Evolutionary conservation across 2,888 invertebrate species (phyloP), one percentile per base, ranked within the genome.

Genomic region (Troides aeacus): DNA sequence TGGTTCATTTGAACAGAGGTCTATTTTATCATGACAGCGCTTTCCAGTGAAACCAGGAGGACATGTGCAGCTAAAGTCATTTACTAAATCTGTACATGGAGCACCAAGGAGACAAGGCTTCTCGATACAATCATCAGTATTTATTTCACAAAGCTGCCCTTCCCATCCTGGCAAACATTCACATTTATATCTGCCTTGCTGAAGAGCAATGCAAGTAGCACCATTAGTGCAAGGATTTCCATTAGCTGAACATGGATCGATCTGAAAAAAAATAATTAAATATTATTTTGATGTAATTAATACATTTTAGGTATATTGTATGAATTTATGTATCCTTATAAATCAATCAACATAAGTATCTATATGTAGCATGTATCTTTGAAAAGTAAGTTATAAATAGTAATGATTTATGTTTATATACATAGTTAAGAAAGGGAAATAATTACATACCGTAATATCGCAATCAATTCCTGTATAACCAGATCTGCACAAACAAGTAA

Each of bases 161-260:
- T 98, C 98, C 99, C 99, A 99, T 58, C 99, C 99, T 24, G 98
- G 96, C 67, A 97, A 92, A 85, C 99, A 99, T 84, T 98, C 97
- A 84, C 99, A 99, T 85, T 97, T 96, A 87, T 96, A 99, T 76
- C 98, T 94, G 17, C 98, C 98, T 93, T 97, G 98, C 84, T 97
- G 97, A 70, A 98, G 94, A 61, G 97, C 97, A 74, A 97, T 94
- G 80, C 99, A 99, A 58, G 95, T 95, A 6, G 97, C 98, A 6
- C 97, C 97, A 81, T 99, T 98, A 64, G 95, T 95, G 85, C 99
- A 99, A 15, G 98, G 98, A 81, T 97, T 98, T 69, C 97, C 97
- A 81, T 96, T 97, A 0, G 96, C 96, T 0, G 97, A 95, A 83
- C 98, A 98, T 1, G 98, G 98, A 91, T 98, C 97, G 77, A 97